Base-by-base conservation (phyloP, 2,113 vertebrate genomes). In the Cisticola juncidis region DNA sequence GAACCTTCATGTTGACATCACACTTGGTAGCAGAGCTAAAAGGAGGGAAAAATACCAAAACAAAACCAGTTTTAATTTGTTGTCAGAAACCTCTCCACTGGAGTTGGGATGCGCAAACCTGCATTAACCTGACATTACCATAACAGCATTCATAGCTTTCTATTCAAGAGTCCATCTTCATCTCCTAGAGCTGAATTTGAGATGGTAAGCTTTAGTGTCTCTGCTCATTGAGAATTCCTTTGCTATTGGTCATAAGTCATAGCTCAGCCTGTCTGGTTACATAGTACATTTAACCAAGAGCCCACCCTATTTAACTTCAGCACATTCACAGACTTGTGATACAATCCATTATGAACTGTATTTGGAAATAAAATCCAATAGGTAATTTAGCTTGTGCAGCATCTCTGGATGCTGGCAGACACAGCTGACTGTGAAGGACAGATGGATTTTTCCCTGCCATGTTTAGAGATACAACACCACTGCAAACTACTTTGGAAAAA, bases 341-440 rank as follows among this genome's bases (percentile, higher is more conserved):
- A 76, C 40, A 51, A 80, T 90, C 88, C 77, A 38, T 38, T 51
- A 38, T 36, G n/a, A 94, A 92, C 60, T 51, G 64, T 64, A 35
- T 60, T 92, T 69, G 36, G 71, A 94, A 95, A 72, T 90, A 90
- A 95, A 96, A 90, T 82, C 81, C 18, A 6, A 35, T 44, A 47
- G 47, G 74, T 65, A 87, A 77, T 95, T 72, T 88, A 73, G 76
- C 53, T 96, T 8, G 4, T 60, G 29, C 33, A n/a, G 48, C 3
- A 0, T 88, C 89, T 61, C 66, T 54, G 54, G 47, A 86, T 68
- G 64, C 74, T 60, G 57, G 42, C 82, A 40, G 65, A 54, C 0
- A 21, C 64, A 66, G 58, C 4, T 83, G 80, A 76, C 80, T 2
- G 0, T 90, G 88, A 94, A 91, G 66, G 53, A 88, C 86, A 84